Evolutionary conservation across 2,888 invertebrate species (phyloP), one percentile per base, ranked within the genome.

Genomic region (Polia nebulosa): DNA sequence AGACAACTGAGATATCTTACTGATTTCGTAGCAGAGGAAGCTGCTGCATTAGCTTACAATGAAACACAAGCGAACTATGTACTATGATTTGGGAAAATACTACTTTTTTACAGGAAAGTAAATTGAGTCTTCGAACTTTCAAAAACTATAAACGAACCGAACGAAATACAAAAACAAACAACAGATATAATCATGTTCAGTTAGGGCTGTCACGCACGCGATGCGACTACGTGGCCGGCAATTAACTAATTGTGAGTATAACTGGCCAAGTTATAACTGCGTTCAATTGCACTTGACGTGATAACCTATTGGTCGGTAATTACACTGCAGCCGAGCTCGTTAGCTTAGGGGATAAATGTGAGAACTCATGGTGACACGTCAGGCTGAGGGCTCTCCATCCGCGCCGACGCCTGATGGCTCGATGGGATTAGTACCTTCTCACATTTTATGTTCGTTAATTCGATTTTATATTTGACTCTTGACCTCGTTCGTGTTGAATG

Each of bases 231-330:
- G 57, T 32, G 36, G 65, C 34, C 49, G 32, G 78, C 86, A 87
- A 89, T 89, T 83, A 88, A 85, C 87, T 89, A 88, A 89, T 89
- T 88, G 89, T 86, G 83, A 77, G 83, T 85, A 81, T 86, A 85
- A 80, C 76, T 75, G 79, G 66, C 64, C 72, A 68, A 79, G 70
- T 82, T 83, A 82, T 75, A 80, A 72, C 79, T 76, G 65, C 61
- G 76, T 67, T 63, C 80, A 81, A 82, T 81, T 81, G 83, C 77
- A 77, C 75, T 81, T 69, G 78, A 79, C 70, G 78, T 72, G 76
- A 76, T 81, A 78, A 77, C 76, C 78, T 75, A 80, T 79, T 82
- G 83, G 70, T 69, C 76, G 75, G 65, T 84, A 82, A 84, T 84
- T 74, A 83, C 66, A 61, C 64, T 64, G 62, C 76, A 69, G 66